Evolutionary conservation across 1,140 invertebrate species (phyloP).

Genomic region (Panonychus citri): DNA sequence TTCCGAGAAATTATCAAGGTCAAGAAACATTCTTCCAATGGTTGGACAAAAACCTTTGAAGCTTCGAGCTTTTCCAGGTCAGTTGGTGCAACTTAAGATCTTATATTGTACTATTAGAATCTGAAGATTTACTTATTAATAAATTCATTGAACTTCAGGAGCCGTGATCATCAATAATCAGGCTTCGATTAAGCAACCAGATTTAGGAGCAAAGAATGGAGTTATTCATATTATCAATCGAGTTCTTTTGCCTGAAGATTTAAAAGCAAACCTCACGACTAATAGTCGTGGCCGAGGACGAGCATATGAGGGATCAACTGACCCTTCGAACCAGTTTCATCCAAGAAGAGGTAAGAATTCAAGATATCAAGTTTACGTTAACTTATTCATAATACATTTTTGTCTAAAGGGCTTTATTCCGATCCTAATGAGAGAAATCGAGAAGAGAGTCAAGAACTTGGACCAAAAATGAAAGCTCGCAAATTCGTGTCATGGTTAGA

Average conservation of each 20-base stretch:
- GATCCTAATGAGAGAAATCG: too few species aligned
- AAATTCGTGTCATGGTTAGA: slow-evolving; percentile 8
- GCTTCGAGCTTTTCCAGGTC: background rate
- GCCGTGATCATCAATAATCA: background rate
- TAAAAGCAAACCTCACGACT: background rate
- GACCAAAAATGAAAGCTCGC: background rate
- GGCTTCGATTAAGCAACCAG: slow-evolving; percentile 5
- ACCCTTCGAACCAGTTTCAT: background rate
- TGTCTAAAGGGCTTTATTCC: background rate
- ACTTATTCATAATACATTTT: background rate
- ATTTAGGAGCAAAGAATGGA: slow-evolving; percentile 21
- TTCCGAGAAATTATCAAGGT: background rate
- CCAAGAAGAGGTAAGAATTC: background rate
- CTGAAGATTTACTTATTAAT: too few species aligned
- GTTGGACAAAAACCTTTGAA: background rate
- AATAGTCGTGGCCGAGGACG: too few species aligned
- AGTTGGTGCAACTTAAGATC: background rate
- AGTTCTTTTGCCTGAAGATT: slow-evolving; percentile 3
- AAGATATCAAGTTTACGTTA: too few species aligned
- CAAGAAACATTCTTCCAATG: background rate
- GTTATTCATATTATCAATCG: slow-evolving; percentile 22
- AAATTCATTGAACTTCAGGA: background rate
- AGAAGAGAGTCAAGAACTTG: background rate
- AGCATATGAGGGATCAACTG: background rate
- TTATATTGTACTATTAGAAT: too few species aligned